A percentile compares a stretch with the other conserved stretches of the same genome.
Evolutionary conservation across 2,888 invertebrate species (phyloP).

Genomic region (Azorinus chamasolen): DNA sequence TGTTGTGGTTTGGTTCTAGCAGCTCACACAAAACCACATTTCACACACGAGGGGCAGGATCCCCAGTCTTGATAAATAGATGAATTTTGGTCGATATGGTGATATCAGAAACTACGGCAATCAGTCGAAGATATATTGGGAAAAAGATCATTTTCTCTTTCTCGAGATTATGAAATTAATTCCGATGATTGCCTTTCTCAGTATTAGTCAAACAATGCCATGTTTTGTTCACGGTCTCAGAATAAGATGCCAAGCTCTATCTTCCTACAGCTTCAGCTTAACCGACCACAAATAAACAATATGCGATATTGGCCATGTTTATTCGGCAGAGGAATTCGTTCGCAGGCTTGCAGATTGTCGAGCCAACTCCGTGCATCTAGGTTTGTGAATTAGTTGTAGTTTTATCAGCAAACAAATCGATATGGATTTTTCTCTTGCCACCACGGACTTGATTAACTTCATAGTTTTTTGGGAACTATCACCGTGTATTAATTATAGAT

Average conservation of each 20-base stretch:
- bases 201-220: conserved; percentile 62
- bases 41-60: conserved; percentile 21
- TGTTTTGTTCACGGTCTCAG: conserved; percentile 53
- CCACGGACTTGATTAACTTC: conserved; percentile 63
- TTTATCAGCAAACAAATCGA: conserved; percentile 61
- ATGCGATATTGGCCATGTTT: conserved; percentile 59
- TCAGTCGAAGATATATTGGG: conserved; percentile 61
- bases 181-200: conserved; percentile 61
- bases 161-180: conserved; percentile 67
- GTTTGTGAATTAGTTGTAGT: conserved; percentile 60
- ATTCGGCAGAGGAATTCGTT: conserved; percentile 51
- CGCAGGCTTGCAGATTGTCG: conserved; percentile 51
- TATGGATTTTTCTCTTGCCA: conserved; percentile 62
- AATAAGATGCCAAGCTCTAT: conserved; percentile 48
- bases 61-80: conserved; percentile 45
- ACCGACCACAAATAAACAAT: conserved; percentile 64
- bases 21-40: conserved; percentile 29
- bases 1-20: too few relatives aligned
- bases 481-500: conserved; percentile 70
- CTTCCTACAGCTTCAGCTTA: conserved; percentile 45
- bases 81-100: conserved; percentile 49
- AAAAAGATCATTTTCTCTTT: conserved; percentile 66
- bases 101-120: conserved; percentile 57
- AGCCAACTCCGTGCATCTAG: conserved; percentile 44
- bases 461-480: conserved; percentile 66